Evolutionary conservation across 2,113 vertebrate genomes (phyloP).

Genomic region (Rhynchomys soricoides): DNA sequence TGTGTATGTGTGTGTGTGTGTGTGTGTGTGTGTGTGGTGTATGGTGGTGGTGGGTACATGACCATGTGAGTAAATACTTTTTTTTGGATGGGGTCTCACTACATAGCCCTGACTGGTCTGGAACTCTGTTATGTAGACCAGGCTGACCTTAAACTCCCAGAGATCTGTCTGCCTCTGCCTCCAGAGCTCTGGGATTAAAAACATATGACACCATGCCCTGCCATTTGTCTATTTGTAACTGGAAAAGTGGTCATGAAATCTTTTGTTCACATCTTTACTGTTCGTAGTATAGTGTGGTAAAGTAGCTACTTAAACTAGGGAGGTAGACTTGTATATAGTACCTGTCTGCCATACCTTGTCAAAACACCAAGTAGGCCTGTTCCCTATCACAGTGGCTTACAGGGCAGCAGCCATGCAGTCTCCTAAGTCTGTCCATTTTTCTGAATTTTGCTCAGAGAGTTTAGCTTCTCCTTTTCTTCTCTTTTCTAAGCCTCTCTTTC

Average conservation of each 20-base stretch:
- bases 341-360: not conserved
- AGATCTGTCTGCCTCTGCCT: not conserved
- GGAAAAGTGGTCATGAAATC: constrained; percentile 28
- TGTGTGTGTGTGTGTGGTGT: not conserved
- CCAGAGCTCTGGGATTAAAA: not conserved
- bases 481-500: not conserved
- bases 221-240: not conserved
- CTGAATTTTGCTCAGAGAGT: not conserved
- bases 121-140: not conserved
- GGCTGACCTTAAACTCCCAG: not conserved
- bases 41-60: not conserved
- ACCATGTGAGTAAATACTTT: not conserved
- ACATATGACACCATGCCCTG: not conserved
- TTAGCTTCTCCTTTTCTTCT: not conserved
- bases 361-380: not conserved
- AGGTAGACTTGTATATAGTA: not conserved
- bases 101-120: not conserved
- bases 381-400: not conserved
- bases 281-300: constrained; percentile 28
- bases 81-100: not conserved
- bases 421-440: not conserved
- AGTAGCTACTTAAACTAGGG: constrained; percentile 31
- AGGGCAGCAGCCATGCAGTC: not conserved
- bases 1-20: not conserved
- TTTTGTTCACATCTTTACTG: not conserved